Percentiles rank a stretch among this genome's conserved stretches.
Conservation (phyloP, 2,888 invertebrate species). For the Cylloceria caligata region DNA sequence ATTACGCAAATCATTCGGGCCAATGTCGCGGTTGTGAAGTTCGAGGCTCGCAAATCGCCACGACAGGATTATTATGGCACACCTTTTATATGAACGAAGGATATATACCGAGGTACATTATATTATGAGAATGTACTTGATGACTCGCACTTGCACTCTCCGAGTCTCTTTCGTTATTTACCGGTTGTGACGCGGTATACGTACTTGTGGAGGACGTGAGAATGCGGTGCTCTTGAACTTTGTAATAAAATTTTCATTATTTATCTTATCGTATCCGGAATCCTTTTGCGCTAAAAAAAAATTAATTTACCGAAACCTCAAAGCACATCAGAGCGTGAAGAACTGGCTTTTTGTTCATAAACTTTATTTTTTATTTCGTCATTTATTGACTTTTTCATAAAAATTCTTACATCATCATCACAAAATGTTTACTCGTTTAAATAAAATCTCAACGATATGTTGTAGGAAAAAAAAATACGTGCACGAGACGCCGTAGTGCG, state of each 20-base stretch:
- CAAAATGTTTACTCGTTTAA: too few relatives aligned
- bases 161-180: slow-evolving; percentile 4
- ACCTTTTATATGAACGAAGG: slow-evolving; percentile 23
- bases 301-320: not conserved
- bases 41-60: slow-evolving; percentile 76
- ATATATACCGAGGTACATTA: slow-evolving; percentile 1
- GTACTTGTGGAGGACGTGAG: not conserved
- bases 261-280: not conserved
- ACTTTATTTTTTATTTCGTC: too few relatives aligned
- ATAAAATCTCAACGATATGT: too few relatives aligned
- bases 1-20: slow-evolving; percentile 78
- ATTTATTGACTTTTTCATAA: too few relatives aligned
- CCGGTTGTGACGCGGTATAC: not conserved
- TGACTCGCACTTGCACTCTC: slow-evolving; percentile 34
- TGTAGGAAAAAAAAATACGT: too few relatives aligned
- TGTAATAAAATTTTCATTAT: slow-evolving; percentile 14
- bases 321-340: not conserved
- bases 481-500: not conserved
- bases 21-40: slow-evolving; percentile 68
- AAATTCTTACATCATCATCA: too few relatives aligned
- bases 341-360: too few relatives aligned
- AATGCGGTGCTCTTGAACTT: not conserved
- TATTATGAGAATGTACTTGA: slow-evolving; percentile 10
- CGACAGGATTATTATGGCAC: slow-evolving; percentile 53
- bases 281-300: not conserved